These are phyloP conservation scores for Drosophila atripex DNA, from an alignment of 2,888 invertebrate genomes.

Conservation along the genomic window DNA sequence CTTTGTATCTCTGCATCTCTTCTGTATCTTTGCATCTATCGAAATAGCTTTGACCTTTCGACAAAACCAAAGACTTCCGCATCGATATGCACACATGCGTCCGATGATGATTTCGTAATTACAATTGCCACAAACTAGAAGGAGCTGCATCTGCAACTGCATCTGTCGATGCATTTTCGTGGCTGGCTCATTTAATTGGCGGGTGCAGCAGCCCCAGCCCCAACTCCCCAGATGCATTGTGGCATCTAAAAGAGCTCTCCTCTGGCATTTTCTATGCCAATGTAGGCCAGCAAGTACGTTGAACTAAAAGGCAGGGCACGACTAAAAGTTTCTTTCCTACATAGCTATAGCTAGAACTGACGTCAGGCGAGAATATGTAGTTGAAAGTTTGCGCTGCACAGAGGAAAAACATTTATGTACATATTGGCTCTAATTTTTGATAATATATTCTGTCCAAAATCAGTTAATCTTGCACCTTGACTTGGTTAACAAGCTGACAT, in stretches of 20 bases:
- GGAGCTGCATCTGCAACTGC: conserved; percentile 20
- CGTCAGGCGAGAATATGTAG: conserved; percentile 32
- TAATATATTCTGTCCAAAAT: not conserved
- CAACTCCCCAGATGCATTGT: not conserved
- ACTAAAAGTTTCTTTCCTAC: conserved; percentile 16
- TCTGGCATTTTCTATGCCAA: conserved; percentile 53
- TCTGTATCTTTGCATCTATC: conserved; percentile 19
- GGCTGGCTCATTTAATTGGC: conserved; percentile 58
- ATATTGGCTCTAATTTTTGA: not conserved
- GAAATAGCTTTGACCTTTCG: conserved; percentile 41
- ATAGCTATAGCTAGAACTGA: conserved; percentile 14
- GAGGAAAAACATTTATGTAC: not conserved
- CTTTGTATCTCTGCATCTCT: not conserved
- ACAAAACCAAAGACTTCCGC: conserved; percentile 52
- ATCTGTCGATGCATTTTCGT: conserved; percentile 31
- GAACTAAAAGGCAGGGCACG: conserved; percentile 64
- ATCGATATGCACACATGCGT: conserved; percentile 47
- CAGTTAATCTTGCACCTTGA: not conserved
- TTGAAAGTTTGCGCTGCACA: conserved; percentile 8
- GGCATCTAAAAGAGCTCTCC: conserved; percentile 21
- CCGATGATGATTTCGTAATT: conserved; percentile 62
- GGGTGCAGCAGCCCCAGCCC: conserved; percentile 9
- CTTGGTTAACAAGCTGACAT: conserved; percentile 2
- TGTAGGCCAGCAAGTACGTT: conserved; percentile 82
- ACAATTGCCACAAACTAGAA: conserved; percentile 48